These are phyloP conservation scores for Coranthus polyacanthus DNA, from an alignment of 2,797 vertebrate species.

Conservation along the genomic window DNA sequence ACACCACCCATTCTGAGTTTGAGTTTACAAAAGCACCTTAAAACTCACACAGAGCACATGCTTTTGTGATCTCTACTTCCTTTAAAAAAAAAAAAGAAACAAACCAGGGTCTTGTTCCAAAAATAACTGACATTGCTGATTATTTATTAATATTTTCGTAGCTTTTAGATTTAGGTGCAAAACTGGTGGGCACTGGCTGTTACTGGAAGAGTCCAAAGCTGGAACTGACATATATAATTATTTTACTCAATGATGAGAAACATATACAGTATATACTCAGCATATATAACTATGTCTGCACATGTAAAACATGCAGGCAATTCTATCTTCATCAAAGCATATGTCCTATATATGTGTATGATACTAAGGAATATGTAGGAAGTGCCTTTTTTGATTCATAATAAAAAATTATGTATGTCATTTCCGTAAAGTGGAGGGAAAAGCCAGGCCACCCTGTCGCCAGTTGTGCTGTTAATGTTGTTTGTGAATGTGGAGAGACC, in stretches of 20 bases:
- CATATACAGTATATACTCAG: slow-evolving; percentile 66
- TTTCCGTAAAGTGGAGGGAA: slow-evolving; percentile 83
- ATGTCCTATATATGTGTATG: slow-evolving; percentile 84
- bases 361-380: slow-evolving; percentile 83
- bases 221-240: slow-evolving; percentile 87
- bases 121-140: slow-evolving; percentile 81
- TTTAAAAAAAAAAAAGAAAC: slow-evolving; percentile 74
- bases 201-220: slow-evolving; percentile 83
- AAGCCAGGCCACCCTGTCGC: slow-evolving; percentile 77
- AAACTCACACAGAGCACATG: slow-evolving; percentile 85
- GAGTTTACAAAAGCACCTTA: slow-evolving; percentile 89
- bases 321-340: slow-evolving; percentile 79
- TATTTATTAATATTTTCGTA: slow-evolving; percentile 86
- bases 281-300: slow-evolving; percentile 74
- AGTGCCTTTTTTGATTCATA: slow-evolving; percentile 85
- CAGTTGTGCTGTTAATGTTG: slow-evolving; percentile 70
- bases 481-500: slow-evolving; percentile 83
- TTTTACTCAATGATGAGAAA: slow-evolving; percentile 71
- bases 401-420: slow-evolving; percentile 85
- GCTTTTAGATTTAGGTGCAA: slow-evolving; percentile 78
- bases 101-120: slow-evolving; percentile 88
- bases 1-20: slow-evolving; percentile 62
- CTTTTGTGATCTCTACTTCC: slow-evolving; percentile 85
- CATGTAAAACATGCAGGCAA: slow-evolving; percentile 74
- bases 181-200: slow-evolving; percentile 85